Conservation (phyloP, 2,888 invertebrate genomes). For the Listrodromus nycthemerus region DNA sequence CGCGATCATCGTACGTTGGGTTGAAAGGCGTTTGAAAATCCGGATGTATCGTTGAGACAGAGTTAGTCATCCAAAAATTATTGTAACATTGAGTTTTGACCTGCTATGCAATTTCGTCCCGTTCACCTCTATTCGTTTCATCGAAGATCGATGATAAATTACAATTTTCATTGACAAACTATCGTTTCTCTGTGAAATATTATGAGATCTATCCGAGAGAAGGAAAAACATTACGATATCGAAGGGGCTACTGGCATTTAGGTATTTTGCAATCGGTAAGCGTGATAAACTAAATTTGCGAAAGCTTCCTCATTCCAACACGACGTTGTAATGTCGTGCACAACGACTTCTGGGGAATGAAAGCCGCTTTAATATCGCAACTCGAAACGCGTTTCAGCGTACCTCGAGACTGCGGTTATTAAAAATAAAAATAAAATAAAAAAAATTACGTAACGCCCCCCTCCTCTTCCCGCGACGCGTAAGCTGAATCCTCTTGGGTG, state of each 20-base stretch:
- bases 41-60: no score
- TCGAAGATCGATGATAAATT: not conserved
- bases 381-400: constrained; percentile 41
- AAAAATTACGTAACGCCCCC: constrained; percentile 52
- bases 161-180: not conserved
- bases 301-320: constrained; percentile 65
- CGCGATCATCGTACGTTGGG: no score
- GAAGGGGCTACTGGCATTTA: constrained; percentile 26
- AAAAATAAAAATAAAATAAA: constrained; percentile 32
- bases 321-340: constrained; percentile 56
- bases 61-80: no score
- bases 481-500: not conserved
- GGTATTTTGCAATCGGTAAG: constrained; percentile 47
- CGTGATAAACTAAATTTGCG: constrained; percentile 55
- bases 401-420: constrained; percentile 29
- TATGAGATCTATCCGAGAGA: not conserved
- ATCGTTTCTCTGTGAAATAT: not conserved
- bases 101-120: no score
- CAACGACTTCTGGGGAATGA: constrained; percentile 21
- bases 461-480: not conserved
- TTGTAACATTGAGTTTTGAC: no score
- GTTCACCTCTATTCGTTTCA: not conserved
- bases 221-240: constrained; percentile 31
- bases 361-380: constrained; percentile 53
- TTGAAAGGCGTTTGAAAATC: no score